Base-by-base conservation (phyloP, 2,888 invertebrate species). In the Caenorhabditis sinica region DNA sequence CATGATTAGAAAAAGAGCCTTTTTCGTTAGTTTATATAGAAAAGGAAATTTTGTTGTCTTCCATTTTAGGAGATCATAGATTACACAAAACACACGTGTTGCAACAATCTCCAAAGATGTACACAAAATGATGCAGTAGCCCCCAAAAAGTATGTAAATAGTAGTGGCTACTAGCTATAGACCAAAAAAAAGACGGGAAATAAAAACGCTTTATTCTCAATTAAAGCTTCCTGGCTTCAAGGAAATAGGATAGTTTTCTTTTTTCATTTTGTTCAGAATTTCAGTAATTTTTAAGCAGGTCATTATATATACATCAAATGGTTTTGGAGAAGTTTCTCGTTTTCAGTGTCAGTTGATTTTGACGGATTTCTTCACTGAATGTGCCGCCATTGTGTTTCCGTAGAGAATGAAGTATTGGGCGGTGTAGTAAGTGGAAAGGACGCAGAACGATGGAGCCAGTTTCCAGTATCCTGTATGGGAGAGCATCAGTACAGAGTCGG, bases 401-500 rank as follows among this genome's bases (percentile, higher is more conserved):
- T 74, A 83, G 2, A 86, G 71, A 30, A 86, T 86, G 66, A 90
- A 66, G 66, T 87, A 90, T 77, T 91, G 91, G 25, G 90, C 86
- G 33, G 88, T 66, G 77, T 88, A 91, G 82, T 91, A 91, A 23
- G 90, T 90, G 49, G 83, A 76, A 66, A 90, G 89, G 28, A 88
- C 80, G 23, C 84, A 60, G 25, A 86, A 56, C 33, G 87, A 85
- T 25, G 86, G 80, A 51, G 77, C 69, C 17, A 89, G 83, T 8
- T 88, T 79, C 60, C 82, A 76, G 61, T 82, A 74, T 56, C 88
- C 90, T 20, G 87, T 88, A 68, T 91, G 89, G 17, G 87, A 83
- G 79, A 90, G 79, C 72, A 91, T 89, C 13, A 91, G 84, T 8
- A 90, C 36, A 8, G 88, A 88, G 82, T 91, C 91, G 23, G 91